Evolutionary conservation across 1,140 invertebrate genomes (phyloP).

Genomic region (Bombus vancouverensis): DNA sequence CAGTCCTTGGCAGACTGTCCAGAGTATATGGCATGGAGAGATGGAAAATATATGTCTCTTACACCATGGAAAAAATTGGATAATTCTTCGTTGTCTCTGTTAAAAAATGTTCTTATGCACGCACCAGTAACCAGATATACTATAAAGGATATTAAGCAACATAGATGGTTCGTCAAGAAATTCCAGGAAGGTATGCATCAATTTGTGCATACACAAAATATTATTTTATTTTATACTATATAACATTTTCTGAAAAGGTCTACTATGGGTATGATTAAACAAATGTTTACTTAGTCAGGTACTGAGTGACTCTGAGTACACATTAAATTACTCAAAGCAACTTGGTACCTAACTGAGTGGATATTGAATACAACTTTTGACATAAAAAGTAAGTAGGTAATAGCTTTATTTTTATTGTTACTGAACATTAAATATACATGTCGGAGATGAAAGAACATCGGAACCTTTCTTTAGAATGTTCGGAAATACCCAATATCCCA

Average conservation of each 20-base stretch:
- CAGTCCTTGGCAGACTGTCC: constrained; percentile 87
- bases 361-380: constrained; percentile 54
- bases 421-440: background rate
- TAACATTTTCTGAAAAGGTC: background rate
- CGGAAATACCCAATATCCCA: no score
- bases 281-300: constrained; percentile 85
- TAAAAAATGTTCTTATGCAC: constrained; percentile 88
- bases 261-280: background rate
- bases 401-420: background rate
- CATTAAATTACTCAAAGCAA: constrained; percentile 81
- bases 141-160: constrained; percentile 87
- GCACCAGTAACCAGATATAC: constrained; percentile 86
- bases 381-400: constrained; percentile 13
- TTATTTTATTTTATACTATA: background rate
- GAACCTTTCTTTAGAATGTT: no score
- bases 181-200: constrained; percentile 77
- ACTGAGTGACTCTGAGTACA: constrained; percentile 92
- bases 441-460: no score
- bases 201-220: background rate
- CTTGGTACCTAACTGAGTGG: constrained; percentile 81
- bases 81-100: constrained; percentile 87
- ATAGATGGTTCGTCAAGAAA: constrained; percentile 90
- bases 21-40: constrained; percentile 91
- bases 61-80: constrained; percentile 93
- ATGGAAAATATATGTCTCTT: constrained; percentile 84